Base-by-base conservation (phyloP, 2,888 invertebrate genomes). In the Megamerina dolium region DNA sequence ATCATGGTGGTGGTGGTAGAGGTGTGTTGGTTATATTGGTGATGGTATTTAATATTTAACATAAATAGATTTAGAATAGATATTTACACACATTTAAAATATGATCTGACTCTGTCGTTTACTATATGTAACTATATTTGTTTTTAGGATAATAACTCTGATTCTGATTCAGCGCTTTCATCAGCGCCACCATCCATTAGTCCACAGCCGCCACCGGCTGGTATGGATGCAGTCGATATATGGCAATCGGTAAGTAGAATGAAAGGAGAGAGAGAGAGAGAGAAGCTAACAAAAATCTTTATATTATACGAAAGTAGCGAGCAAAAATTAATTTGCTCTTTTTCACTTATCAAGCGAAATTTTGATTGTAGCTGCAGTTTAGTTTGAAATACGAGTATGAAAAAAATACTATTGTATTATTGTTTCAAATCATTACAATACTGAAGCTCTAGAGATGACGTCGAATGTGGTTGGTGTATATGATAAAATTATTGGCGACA, bases 151-250 rank as follows among this genome's bases (percentile, higher is more conserved):
- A 57, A 57, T 53, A 61, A 60, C 59, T 78, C 80, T 53, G 82
- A 82, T 70, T 79, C 77, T 52, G 82, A 82, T 60, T 82, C 82
- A 37, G 82, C 82, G 46, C 73, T 82, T 52, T 82, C 82, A 49
- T 82, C 82, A 51, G 82, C 80, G 50, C 82, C 82, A 45, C 77
- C 81, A 49, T 83, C 83, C 38, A 76, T 83, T 57, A 82, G 82
- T 55, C 82, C 82, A 42, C 83, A 83, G 63, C 82, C 82, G 58
- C 70, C 70, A 10, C 59, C 65, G 16, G 63, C 61, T 44, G 70
- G 68, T 35, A 57, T 66, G 46, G 64, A 66, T 37, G 60, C 68
- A 44, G 59, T 66, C 30, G 71, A 70, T 57, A 66, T 71, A 52
- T 71, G 71, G 71, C 70, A 70, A 61, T 65, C 68, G 54, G 71